Conservation (phyloP, 2,113 vertebrate genomes). For the rabbit (Oryctolagus cuniculus) region mOryCun1.1 NC_091449.1:31426001-31426500, state of each 20-base stretch:
- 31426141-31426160: constrained; percentile 12
- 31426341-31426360: not conserved
- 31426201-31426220: not conserved
- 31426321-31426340: not conserved
- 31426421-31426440: too few relatives aligned
- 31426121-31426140: not conserved
- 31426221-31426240: constrained; percentile 45
- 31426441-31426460: too few relatives aligned
- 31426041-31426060: not conserved
- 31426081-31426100: not conserved
- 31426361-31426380: not conserved
- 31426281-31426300: constrained; percentile 35
- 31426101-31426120: not conserved
- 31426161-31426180: constrained; percentile 23
- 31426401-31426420: too few relatives aligned
- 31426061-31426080: not conserved
- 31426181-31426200: not conserved
- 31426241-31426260: not conserved
- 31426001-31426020: too few relatives aligned
- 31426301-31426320: not conserved
- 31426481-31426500: too few relatives aligned
- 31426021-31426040: too few relatives aligned
- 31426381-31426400: too few relatives aligned
- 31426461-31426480: too few relatives aligned
- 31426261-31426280: constrained; percentile 5